Evolutionary conservation across 2,113 vertebrate species (phyloP), one percentile per base, ranked within the genome.

Genomic region (Oncorhynchus tshawytscha): DNA sequence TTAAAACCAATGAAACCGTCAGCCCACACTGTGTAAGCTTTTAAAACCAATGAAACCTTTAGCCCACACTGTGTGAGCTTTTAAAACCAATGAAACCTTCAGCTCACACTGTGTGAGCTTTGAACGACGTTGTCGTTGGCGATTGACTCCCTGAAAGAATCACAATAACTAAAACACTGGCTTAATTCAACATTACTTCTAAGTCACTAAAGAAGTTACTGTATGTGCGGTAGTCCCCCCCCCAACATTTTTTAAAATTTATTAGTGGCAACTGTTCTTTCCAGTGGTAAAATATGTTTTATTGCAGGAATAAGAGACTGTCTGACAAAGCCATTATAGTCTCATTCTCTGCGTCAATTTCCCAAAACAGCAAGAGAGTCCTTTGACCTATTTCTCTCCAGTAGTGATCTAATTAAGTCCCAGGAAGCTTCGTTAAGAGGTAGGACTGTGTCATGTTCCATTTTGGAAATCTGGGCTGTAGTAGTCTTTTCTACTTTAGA

Each of bases 341-440:
- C 66, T 60, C 2, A 20, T 54, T 75, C 12, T 34, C 54, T 59
- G 59, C 60, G 72, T 70, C 39, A 77, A 20, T 69, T 51, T n/a
- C 57, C 68, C 54, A 24, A 72, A 79, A 27, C 71, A 57, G 67
- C 45, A 60, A 48, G 48, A 82, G 73, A 79, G 2, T 45, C 39
- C 39, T 67, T 6, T 70, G 68, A 76, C 54, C 75, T 31, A 79
- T 9, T 72, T 84, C 68, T 79, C 72, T 7, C 74, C 73, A 34
- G 25, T 16, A 45, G 60, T 70, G 64, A 74, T 79, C 75, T 77
- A 76, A 76, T 78, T n/a, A 73, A 49, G 70, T 48, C 45, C 34
- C 64, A 65, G 39, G 39, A 45, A 45, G 39, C 39, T 45, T 45
- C 2, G 2, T 45, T 45, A 45, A 45, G 39, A 45, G 39, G 39